Percentiles rank a stretch among this genome's conserved stretches.
Conservation (phyloP, 1,140 invertebrate genomes). For the Brachionus asplanchnoidis region DNA sequence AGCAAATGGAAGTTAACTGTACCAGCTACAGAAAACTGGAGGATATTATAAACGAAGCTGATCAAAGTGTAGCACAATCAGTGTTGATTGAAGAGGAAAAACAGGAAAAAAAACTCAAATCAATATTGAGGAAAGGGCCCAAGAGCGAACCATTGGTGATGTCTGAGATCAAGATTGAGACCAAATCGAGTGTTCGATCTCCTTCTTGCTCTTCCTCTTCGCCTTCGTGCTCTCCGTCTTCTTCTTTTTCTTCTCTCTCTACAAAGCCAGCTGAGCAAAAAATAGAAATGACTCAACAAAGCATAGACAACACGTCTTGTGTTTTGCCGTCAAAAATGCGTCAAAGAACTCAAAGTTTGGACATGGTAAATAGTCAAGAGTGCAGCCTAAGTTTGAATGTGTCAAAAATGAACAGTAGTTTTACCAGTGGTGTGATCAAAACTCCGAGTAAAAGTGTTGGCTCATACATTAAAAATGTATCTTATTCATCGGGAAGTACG, state of each 20-base stretch:
- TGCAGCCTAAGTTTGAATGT: not conserved
- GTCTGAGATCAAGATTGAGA: slow-evolving; percentile 9
- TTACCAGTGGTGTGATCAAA: not conserved
- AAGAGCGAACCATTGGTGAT: not conserved
- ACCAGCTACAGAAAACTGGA: slow-evolving; percentile 18
- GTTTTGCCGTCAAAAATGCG: slow-evolving; percentile 22
- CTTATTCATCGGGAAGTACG: not conserved
- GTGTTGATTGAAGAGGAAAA: not conserved
- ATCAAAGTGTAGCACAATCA: not conserved
- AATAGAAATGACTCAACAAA: not conserved
- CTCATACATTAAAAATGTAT: slow-evolving; percentile 7
- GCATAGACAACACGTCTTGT: slow-evolving; percentile 8
- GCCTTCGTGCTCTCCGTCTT: not conserved
- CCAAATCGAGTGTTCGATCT: not conserved
- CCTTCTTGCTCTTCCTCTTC: slow-evolving; percentile 32
- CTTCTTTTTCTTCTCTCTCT: not conserved
- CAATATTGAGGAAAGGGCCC: slow-evolving; percentile 17
- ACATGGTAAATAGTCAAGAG: not conserved
- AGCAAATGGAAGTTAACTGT: slow-evolving; percentile 1
- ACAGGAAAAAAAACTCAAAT: slow-evolving; percentile 9
- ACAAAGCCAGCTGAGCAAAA: not conserved
- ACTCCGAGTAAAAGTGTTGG: not conserved
- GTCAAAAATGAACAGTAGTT: not conserved
- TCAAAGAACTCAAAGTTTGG: not conserved
- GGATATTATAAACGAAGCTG: slow-evolving; percentile 35